Evolutionary conservation across 2,113 vertebrate genomes (phyloP).

Genomic region (Labrus mixtus): DNA sequence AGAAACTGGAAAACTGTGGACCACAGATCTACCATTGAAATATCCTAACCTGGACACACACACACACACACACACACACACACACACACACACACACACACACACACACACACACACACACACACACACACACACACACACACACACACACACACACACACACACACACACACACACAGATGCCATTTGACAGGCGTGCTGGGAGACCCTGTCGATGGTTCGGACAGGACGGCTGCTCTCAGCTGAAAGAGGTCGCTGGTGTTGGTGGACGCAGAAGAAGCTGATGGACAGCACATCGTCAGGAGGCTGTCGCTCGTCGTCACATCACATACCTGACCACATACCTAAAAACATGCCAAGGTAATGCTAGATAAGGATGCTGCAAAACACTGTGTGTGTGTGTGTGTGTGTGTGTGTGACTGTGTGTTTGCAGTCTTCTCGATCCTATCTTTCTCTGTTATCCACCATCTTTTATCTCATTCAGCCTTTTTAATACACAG

Average conservation of each 20-base stretch:
- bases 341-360: background rate
- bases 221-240: conserved; percentile 65
- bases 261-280: conserved; percentile 53
- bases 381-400: background rate
- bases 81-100: conserved; percentile 3
- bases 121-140: background rate
- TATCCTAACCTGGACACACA: conserved; percentile 9
- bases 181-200: conserved; percentile 49
- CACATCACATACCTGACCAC: conserved; percentile 36
- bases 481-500: too few species aligned
- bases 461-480: too few species aligned
- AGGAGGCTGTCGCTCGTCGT: conserved; percentile 59
- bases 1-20: conserved; percentile 29
- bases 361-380: conserved; percentile 1
- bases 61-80: background rate
- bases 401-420: background rate
- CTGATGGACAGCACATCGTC: conserved; percentile 56
- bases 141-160: background rate
- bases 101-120: background rate
- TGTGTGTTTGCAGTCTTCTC: background rate
- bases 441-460: too few species aligned
- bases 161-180: conserved; percentile 27
- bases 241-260: conserved; percentile 69
- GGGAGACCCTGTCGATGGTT: conserved; percentile 33
- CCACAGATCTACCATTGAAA: conserved; percentile 20